Base-by-base conservation (phyloP, 2,797 vertebrate species). In the Spinus olivaceus region DNA sequence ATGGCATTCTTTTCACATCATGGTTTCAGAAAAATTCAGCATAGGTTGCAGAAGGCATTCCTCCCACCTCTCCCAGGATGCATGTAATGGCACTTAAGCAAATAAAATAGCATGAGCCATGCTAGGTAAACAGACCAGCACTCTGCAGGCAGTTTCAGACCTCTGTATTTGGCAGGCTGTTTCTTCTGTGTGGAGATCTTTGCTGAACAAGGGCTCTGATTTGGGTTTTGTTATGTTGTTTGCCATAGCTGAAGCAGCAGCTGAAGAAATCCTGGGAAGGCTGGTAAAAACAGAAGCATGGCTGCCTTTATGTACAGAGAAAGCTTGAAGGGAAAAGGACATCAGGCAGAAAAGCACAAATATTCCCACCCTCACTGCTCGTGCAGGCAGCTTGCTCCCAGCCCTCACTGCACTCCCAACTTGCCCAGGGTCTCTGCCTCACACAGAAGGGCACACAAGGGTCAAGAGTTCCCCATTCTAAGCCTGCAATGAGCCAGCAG, bases 41-140 rank as follows among this genome's bases (percentile, higher is more conserved):
- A 76, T 20, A 87, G 65, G 49, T 95, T 46, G 27, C 20, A 27
- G 53, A 94, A 94, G 57, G 83, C 46, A 50, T 82, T 41, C 69
- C 27, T 86, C 54, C 35, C 63, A 70, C 54, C 65, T 88, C 81
- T 94, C 83, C 51, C 70, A 81, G 82, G 81, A 63, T 2, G 37
- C 42, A 83, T 57, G 87, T 65, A 94, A 82, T 61, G 88, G 89
- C 87, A 90, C 81, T 90, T 86, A 67, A 86, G 37, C 42, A 94
- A 95, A 94, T 66, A 88, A 88, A 86, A 64, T 23, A 81, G 37
- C 56, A 54, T 32, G 77, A 95, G 71, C 90, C 71, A 51, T n/a
- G 59, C 39, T 69, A 85, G 57, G 77, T 44, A 90, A 94, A 94
- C 27, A 76, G 41, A 57, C 42, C 1, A 4, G 63, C 33, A 49